These are phyloP conservation scores for Odontocerum albicorne DNA, from an alignment of 2,888 invertebrate species.

Conservation along the genomic window DNA sequence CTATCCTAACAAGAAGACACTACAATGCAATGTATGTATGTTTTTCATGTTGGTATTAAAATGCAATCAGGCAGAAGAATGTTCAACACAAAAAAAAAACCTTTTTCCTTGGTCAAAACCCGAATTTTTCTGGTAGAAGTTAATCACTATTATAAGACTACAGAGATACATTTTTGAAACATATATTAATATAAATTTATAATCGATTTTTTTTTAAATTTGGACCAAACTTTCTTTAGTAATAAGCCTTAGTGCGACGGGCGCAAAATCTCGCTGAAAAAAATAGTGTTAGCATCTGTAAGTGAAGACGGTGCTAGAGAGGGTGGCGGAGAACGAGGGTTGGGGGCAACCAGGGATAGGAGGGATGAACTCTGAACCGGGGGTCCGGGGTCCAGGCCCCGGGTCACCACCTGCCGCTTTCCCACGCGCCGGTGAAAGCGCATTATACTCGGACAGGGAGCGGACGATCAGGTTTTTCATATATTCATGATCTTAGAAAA, in stretches of 20 bases:
- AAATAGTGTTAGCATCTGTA: slow-evolving; percentile 24
- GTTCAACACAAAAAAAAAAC: too few species aligned
- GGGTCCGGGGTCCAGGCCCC: background rate
- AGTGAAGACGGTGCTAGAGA: background rate
- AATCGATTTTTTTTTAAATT: background rate
- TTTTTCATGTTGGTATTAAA: too few species aligned
- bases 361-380: slow-evolving; percentile 13
- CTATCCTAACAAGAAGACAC: too few species aligned
- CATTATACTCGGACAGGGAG: slow-evolving; percentile 35
- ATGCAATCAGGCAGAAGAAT: too few species aligned
- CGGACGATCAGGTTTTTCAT: too few species aligned
- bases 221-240: background rate
- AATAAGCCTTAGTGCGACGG: slow-evolving; percentile 9
- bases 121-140: too few species aligned
- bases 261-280: slow-evolving; percentile 18
- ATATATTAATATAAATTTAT: too few species aligned
- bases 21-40: too few species aligned
- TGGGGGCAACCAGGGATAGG: background rate
- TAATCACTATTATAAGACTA: too few species aligned
- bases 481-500: too few species aligned
- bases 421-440: slow-evolving; percentile 34
- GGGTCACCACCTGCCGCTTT: slow-evolving; percentile 9
- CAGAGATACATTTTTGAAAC: too few species aligned
- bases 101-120: too few species aligned
- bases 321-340: background rate